These are phyloP conservation scores for Papilio aristodemus DNA, from an alignment of 1,140 invertebrate genomes.

Conservation along the genomic window DNA sequence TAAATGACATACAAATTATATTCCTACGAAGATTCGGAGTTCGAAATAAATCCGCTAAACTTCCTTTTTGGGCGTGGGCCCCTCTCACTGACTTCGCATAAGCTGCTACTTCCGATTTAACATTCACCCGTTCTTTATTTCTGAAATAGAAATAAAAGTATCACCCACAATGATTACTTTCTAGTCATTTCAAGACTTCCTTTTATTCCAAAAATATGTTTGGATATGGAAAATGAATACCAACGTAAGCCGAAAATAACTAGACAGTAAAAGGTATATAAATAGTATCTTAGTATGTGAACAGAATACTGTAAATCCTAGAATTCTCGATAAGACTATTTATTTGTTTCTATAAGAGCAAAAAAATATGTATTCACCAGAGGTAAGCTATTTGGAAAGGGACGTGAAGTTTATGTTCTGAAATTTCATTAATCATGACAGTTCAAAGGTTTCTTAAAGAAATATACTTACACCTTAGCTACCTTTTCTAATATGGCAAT, in stretches of 20 bases:
- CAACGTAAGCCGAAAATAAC: too few species aligned
- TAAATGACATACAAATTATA: constrained; percentile 85
- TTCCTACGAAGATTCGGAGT: constrained; percentile 89
- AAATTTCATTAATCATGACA: too few species aligned
- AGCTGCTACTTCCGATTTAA: constrained; percentile 75
- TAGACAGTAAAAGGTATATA: too few species aligned
- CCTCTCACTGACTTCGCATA: constrained; percentile 61
- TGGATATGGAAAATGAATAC: too few species aligned
- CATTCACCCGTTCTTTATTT: constrained; percentile 81
- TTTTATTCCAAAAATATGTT: too few species aligned
- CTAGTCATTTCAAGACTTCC: too few species aligned
- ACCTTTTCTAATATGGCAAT: constrained; percentile 80
- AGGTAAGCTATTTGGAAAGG: background rate
- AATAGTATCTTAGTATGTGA: background rate
- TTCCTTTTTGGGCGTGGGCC: constrained; percentile 79
- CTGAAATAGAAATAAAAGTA: constrained; percentile 60
- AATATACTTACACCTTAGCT: constrained; percentile 76
- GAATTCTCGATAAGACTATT: background rate
- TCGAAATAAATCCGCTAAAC: constrained; percentile 85
- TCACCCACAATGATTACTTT: background rate
- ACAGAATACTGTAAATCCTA: background rate
- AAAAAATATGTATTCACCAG: background rate
- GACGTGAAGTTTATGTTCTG: too few species aligned
- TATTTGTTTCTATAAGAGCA: background rate
- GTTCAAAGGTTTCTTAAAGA: constrained; percentile 25